Conservation (phyloP, 2,113 vertebrate species). For the Callospermophilus lateralis region DNA sequence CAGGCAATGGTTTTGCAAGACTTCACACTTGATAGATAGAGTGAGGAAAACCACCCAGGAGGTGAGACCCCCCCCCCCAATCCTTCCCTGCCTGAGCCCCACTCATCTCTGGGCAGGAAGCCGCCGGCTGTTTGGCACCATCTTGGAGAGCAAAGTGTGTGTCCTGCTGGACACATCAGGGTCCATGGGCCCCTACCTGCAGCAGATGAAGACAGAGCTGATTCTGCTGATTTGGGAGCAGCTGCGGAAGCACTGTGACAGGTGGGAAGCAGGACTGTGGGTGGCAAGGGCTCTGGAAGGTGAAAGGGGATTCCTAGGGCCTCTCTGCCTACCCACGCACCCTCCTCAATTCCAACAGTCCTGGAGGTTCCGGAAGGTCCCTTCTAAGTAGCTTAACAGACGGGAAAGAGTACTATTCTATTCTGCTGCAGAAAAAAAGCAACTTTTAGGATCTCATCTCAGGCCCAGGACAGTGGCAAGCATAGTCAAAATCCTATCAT, state of each 20-base stretch:
- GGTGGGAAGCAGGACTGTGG: constrained; percentile 78
- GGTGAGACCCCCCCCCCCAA: background rate
- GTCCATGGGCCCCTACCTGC: constrained; percentile 88
- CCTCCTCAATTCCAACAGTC: background rate
- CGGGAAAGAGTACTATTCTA: background rate
- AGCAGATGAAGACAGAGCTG: constrained; percentile 85
- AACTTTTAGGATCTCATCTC: background rate
- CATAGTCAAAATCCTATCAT: background rate
- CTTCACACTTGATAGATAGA: background rate
- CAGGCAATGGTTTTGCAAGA: background rate
- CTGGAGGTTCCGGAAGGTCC: background rate
- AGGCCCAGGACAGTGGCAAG: background rate
- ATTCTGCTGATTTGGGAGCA: constrained; percentile 93
- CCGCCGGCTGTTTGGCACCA: constrained; percentile 87
- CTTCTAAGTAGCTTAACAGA: background rate
- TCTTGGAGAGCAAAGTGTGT: constrained; percentile 90
- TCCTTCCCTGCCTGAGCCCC: background rate
- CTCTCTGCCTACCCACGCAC: background rate
- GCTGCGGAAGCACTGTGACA: constrained; percentile 86
- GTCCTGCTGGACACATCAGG: constrained; percentile 91
- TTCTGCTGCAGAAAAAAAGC: background rate
- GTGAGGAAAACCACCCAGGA: background rate
- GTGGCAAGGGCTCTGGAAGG: fast-evolving
- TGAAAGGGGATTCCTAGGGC: no score
- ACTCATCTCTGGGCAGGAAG: constrained; percentile 86